Evolutionary conservation across 2,797 vertebrate species (phyloP), one percentile per base, ranked within the genome.

Genomic region (Acrossocheilus wenchowensis): DNA sequence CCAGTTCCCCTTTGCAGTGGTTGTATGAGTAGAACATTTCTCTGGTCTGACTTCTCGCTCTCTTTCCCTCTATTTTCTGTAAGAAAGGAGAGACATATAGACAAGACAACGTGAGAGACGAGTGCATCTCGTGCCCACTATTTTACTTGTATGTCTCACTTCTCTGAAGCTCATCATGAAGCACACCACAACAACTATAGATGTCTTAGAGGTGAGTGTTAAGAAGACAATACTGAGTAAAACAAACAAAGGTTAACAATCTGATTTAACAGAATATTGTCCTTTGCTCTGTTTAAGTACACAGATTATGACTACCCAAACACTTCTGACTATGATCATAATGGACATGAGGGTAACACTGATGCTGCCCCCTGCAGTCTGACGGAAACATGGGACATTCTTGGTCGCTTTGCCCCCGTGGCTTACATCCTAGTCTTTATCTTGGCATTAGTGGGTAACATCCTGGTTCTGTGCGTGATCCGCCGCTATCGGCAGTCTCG

Each of bases 401-500:
- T 90, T 4, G 87, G 80, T 17, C 88, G 1, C 5, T 96, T 93
- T 87, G 90, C 92, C 36, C 96, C 95, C 0, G 62, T 89, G 5
- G 91, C 93, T 0, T 96, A 94, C 91, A 90, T 82, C 43, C 78
- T 97, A 78, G 94, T 97, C 60, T 96, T 96, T 54, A 0, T 95
- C 5, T 73, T 96, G 89, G 96, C 95, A 5, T 14, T 96, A 6
- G 23, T 95, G 39, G 96, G 96, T 11, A 97, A 97, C 23, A 80
- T 92, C 34, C 86, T 97, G 82, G 96, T 97, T 45, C 87, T 97
- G 71, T 93, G 94, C 12, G 95, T 95, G 85, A 94, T 95, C 88
- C 92, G 91, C 0, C 95, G 95, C 78, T 95, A 95, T 88, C 91
- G 94, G 19, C 93, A 64, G 84, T 92, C 92, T 78, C 91, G 89